Percentiles rank a stretch among this genome's conserved stretches.
phyloP scores from a whole-genome alignment of 2,797 vertebrate species.

The Schizothorax lantsangensis region DNA sequence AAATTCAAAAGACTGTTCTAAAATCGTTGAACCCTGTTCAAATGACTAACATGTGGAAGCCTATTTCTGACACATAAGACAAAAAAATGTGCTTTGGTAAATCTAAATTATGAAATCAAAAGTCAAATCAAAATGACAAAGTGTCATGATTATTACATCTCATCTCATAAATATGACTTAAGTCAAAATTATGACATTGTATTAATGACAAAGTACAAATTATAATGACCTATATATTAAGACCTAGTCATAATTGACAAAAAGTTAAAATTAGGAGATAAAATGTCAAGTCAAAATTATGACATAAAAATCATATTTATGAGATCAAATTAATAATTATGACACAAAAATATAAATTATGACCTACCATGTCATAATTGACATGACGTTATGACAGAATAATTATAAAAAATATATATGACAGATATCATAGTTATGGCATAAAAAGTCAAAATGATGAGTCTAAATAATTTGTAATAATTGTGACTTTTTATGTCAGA shows the following conservation, averaged over 20 bases:
- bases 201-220: background rate
- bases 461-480: background rate
- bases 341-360: background rate
- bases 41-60: background rate
- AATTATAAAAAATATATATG: background rate
- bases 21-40: background rate
- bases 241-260: background rate
- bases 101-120: background rate
- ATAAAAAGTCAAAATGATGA: background rate
- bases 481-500: background rate
- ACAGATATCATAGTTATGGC: background rate
- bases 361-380: background rate
- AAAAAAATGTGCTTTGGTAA: background rate
- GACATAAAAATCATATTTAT: background rate
- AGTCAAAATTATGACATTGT: too few species aligned
- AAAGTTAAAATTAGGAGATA: background rate
- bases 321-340: background rate
- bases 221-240: background rate
- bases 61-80: background rate
- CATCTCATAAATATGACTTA: too few species aligned
- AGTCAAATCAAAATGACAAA: background rate
- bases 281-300: background rate
- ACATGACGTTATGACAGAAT: background rate
- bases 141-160: background rate
- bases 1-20: slow-evolving; percentile 1